These are phyloP conservation scores for Lasioglossum villosulum DNA, from an alignment of 2,888 invertebrate species.

Conservation along the genomic window DNA sequence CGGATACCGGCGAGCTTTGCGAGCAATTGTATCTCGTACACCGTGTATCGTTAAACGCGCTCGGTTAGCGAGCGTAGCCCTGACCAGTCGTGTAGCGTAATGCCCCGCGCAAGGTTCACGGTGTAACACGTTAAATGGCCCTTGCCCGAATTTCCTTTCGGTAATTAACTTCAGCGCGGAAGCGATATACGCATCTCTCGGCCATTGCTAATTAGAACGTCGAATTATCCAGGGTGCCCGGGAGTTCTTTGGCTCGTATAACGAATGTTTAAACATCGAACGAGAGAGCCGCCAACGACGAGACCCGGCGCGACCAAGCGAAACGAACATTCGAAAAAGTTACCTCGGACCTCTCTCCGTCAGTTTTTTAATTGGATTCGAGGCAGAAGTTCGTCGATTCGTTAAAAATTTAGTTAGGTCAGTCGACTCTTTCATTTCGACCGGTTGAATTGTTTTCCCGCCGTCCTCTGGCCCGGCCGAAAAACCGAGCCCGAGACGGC, in stretches of 20 bases:
- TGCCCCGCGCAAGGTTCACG: slow-evolving; percentile 65
- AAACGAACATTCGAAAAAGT: slow-evolving; percentile 58
- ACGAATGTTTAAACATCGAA: slow-evolving; percentile 57
- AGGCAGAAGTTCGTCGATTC: slow-evolving; percentile 57
- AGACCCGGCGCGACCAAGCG: slow-evolving; percentile 47
- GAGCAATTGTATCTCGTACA: slow-evolving; percentile 50
- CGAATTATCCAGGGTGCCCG: slow-evolving; percentile 51
- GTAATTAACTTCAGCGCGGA: slow-evolving; percentile 70
- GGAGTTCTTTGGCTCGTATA: slow-evolving; percentile 56
- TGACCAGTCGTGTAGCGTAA: slow-evolving; percentile 61
- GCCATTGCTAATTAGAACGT: slow-evolving; percentile 61
- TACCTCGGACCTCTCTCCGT: slow-evolving; percentile 5
- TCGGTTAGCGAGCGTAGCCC: slow-evolving; percentile 61
- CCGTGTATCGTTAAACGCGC: slow-evolving; percentile 63
- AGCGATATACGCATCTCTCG: slow-evolving; percentile 63
- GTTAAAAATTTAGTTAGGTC: slow-evolving; percentile 61
- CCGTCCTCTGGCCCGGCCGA: not conserved
- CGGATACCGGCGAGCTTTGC: slow-evolving; percentile 36
- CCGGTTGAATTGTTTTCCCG: slow-evolving; percentile 46
- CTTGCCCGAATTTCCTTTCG: slow-evolving; percentile 70
- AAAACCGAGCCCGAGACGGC: slow-evolving; percentile 1
- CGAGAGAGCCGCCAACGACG: slow-evolving; percentile 41
- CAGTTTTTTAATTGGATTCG: slow-evolving; percentile 55
- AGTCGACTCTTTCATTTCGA: slow-evolving; percentile 44
- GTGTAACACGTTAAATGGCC: slow-evolving; percentile 69